Base-by-base conservation (phyloP, 2,113 vertebrate species). In the Ptyas mucosa region DNA sequence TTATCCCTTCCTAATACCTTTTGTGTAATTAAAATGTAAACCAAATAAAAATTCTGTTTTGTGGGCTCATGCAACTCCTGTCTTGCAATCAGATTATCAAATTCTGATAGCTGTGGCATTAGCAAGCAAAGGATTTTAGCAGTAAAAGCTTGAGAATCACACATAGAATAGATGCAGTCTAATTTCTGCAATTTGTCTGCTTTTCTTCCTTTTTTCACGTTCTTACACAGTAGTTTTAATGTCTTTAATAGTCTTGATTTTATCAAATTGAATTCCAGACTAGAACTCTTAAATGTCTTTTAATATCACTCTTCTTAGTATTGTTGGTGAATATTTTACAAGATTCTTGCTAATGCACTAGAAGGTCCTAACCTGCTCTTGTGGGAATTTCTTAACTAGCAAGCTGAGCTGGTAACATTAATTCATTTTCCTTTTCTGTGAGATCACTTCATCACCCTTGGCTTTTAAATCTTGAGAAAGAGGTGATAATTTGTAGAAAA, bases 401-500 rank as follows among this genome's bases (percentile, higher is more conserved):
- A 29, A 52, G 58, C 15, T 11, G 15, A 87, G 43, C 54, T 89
- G 52, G 64, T 58, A 90, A 61, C n/a, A 26, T 81, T 88, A 2
- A 94, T 92, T 90, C 15, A 43, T 95, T 97, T 96, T 94, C 95
- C 95, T 97, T 97, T 92, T 93, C 88, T 96, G 91, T 95, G 95
- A 94, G 91, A 93, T 97, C 94, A 92, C 93, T 95, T 95, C 87
- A 87, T 92, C 95, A 94, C 39, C 93, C 92, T 95, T 95, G 95
- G 87, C 92, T 95, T 94, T 95, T 94, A 94, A 95, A 94, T 96
- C 94, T 93, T 96, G 94, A 95, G 96, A 97, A 97, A 91, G 93
- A 93, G 94, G 95, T 96, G 96, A 95, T 97, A 97, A 97, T 97
- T 97, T 96, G 95, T 93, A 95, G 95, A 95, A 93, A 97, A 97